phyloP scores from a whole-genome alignment of 2,797 vertebrate genomes.

The Geotrypetes seraphini region DNA sequence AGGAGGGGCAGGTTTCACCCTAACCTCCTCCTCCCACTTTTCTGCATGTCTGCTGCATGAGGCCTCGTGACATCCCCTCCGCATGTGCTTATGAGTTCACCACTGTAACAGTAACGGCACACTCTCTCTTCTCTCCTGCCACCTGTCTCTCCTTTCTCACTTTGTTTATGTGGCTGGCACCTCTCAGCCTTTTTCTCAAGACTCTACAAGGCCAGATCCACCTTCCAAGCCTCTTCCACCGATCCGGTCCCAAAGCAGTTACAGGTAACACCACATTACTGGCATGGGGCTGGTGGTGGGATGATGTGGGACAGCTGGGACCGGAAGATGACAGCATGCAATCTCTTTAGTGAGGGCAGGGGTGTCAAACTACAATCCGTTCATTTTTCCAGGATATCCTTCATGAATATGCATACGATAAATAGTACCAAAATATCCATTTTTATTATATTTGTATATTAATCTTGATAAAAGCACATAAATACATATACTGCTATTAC shows the following conservation, averaged over 20 bases:
- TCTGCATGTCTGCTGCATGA: conserved; percentile 9
- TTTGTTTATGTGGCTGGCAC: conserved; percentile 28
- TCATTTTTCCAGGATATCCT: no score
- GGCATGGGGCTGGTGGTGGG: background rate
- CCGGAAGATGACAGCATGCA: no score
- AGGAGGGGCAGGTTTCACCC: no score
- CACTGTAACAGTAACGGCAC: no score
- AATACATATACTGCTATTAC: no score
- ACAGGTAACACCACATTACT: conserved; percentile 61
- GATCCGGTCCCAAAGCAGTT: conserved; percentile 63
- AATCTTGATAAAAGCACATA: no score
- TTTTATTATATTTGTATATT: no score
- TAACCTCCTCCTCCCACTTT: no score
- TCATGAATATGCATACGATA: no score
- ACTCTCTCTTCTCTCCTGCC: conserved; percentile 1
- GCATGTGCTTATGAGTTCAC: conserved; percentile 3
- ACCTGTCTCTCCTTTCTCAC: background rate
- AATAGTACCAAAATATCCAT: no score
- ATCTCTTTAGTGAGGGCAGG: no score
- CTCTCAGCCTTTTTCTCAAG: conserved; percentile 35
- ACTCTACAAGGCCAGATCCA: conserved; percentile 63
- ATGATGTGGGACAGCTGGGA: conserved; percentile 11
- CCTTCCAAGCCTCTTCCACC: conserved; percentile 86
- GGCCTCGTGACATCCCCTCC: background rate
- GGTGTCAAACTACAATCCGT: no score